Conservation (phyloP, 2,113 vertebrate genomes). For the Myotis yumanensis region DNA sequence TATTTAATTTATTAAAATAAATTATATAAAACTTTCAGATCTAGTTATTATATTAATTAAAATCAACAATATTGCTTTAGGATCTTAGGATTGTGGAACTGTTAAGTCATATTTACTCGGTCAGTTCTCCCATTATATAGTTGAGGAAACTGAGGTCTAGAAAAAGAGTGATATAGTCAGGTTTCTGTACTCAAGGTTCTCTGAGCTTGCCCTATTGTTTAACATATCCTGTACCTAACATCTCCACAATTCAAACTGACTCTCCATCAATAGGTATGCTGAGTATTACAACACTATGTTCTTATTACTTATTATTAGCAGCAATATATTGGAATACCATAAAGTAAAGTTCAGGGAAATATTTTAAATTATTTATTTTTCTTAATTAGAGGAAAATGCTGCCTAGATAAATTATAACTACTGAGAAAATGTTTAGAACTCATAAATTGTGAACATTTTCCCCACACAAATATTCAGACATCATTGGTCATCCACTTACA, state of each 20-base stretch:
- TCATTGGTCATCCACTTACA: slow-evolving; percentile 40
- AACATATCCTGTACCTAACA: neutral
- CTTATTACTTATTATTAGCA: neutral
- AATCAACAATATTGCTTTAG: neutral
- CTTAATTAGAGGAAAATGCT: neutral
- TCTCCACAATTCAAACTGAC: neutral
- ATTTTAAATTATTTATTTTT: neutral
- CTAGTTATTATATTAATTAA: neutral
- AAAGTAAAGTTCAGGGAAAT: neutral
- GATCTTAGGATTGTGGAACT: neutral
- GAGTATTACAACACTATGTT: neutral
- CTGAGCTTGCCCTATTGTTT: neutral
- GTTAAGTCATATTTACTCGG: neutral
- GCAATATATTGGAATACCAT: neutral
- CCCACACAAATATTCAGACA: neutral
- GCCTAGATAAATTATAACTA: neutral
- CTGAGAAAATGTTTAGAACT: neutral
- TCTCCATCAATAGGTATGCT: neutral
- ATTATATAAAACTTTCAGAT: neutral
- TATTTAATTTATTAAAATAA: neutral
- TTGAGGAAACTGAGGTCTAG: neutral
- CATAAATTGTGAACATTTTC: neutral
- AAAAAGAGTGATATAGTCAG: neutral
- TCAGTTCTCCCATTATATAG: neutral
- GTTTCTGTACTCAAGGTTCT: neutral